A percentile compares a stretch with the other conserved stretches of the same genome.
These are phyloP conservation scores for Novumbra hubbsi DNA, from an alignment of 2,797 vertebrate genomes.

Conservation along the genomic window DNA sequence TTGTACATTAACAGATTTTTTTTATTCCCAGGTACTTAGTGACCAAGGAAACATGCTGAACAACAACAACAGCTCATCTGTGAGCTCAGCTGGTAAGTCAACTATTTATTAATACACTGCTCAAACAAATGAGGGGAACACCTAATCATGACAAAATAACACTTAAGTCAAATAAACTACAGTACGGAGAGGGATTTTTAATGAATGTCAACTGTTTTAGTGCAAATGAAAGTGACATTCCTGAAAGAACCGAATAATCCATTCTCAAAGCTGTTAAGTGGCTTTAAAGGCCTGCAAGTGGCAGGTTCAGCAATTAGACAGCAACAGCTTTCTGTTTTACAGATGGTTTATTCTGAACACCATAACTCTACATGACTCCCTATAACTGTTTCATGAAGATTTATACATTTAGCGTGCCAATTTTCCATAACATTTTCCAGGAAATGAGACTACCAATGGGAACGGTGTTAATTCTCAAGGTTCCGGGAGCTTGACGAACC, in stretches of 20 bases:
- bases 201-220: too few relatives aligned
- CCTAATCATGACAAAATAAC: too few relatives aligned
- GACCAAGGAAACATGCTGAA: conserved; percentile 48
- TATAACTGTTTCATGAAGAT: not conserved
- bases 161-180: too few relatives aligned
- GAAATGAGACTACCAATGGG: conserved; percentile 73
- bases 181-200: too few relatives aligned
- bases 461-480: conserved; percentile 68
- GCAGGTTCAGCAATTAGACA: not conserved
- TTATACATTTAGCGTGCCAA: not conserved
- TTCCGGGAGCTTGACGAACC: conserved; percentile 51
- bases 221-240: not conserved
- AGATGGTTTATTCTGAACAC: not conserved
- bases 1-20: not conserved
- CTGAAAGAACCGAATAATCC: not conserved
- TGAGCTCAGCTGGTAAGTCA: conserved; percentile 28
- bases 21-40: conserved; percentile 35
- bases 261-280: not conserved
- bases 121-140: too few relatives aligned
- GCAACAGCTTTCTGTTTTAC: not conserved
- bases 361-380: not conserved
- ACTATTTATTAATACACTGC: not conserved
- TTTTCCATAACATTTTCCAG: conserved; percentile 49
- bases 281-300: not conserved
- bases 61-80: conserved; percentile 35